Conservation (phyloP, 2,113 vertebrate species). For the Phalacrocorax brasilianus region DNA sequence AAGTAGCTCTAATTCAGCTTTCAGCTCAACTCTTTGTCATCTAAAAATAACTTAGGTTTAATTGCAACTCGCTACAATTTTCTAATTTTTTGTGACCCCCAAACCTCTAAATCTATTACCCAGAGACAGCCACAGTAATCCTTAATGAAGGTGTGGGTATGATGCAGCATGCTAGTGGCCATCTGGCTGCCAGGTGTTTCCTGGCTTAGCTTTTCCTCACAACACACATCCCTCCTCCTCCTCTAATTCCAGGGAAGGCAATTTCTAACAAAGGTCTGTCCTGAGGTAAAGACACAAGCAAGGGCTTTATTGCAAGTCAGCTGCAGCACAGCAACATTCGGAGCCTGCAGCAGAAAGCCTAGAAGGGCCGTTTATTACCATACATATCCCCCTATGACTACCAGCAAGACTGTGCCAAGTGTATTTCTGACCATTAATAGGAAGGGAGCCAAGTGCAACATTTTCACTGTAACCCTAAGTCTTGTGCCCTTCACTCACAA, state of each 20-base stretch:
- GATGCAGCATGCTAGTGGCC: neutral
- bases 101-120: constrained; percentile 56
- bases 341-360: neutral
- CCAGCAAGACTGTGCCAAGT: neutral
- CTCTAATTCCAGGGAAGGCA: constrained; percentile 26
- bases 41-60: constrained; percentile 39
- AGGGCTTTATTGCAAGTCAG: neutral
- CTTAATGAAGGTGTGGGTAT: constrained; percentile 39
- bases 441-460: neutral
- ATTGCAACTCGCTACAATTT: constrained; percentile 49
- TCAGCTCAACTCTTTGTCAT: neutral
- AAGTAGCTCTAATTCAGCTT: constrained; percentile 28
- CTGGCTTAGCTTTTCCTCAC: constrained; percentile 34
- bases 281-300: constrained; percentile 1
- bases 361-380: neutral
- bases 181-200: constrained; percentile 58
- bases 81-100: constrained; percentile 58
- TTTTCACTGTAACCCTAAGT: neutral
- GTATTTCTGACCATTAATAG: neutral
- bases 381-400: neutral
- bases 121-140: constrained; percentile 48
- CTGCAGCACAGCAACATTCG: neutral
- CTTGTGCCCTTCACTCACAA: neutral
- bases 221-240: neutral
- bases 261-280: constrained; percentile 1